phyloP scores from a whole-genome alignment of 2,888 invertebrate genomes.

The Cryptocephalus moraei region DNA sequence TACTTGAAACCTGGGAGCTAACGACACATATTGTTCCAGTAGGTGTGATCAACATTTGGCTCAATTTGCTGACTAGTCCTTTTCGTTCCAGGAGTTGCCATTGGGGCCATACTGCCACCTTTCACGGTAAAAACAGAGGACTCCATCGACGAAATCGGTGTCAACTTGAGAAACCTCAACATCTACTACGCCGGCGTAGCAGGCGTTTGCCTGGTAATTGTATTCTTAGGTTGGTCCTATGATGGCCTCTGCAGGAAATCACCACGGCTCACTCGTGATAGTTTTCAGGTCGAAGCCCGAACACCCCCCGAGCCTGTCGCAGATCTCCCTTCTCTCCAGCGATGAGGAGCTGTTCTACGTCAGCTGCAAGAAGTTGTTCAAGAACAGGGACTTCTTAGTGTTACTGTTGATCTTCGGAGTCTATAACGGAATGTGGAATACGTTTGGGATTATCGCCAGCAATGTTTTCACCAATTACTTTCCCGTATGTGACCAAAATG shows the following conservation, averaged over 20 bases:
- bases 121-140: constrained; percentile 16
- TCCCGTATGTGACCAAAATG: constrained; percentile 40
- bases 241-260: too few species aligned
- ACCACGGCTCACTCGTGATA: constrained; percentile 28
- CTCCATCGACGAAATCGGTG: constrained; percentile 11
- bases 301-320: constrained; percentile 62
- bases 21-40: too few species aligned
- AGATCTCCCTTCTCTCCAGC: constrained; percentile 28
- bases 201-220: constrained; percentile 14
- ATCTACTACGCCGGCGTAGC: constrained; percentile 16
- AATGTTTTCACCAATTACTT: constrained; percentile 45
- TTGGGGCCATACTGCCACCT: constrained; percentile 20
- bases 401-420: constrained; percentile 40
- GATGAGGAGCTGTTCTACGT: constrained; percentile 12
- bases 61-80: too few species aligned
- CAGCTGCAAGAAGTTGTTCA: constrained; percentile 19
- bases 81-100: constrained; percentile 15
- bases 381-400: constrained; percentile 22
- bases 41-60: too few species aligned
- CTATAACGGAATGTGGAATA: constrained; percentile 47
- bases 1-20: too few species aligned
- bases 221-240: neutral
- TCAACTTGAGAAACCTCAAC: constrained; percentile 17
- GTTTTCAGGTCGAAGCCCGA: constrained; percentile 83
- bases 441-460: constrained; percentile 49